Base-by-base conservation (phyloP, 2,113 vertebrate species). In the Myrmophylax atrothorax region DNA sequence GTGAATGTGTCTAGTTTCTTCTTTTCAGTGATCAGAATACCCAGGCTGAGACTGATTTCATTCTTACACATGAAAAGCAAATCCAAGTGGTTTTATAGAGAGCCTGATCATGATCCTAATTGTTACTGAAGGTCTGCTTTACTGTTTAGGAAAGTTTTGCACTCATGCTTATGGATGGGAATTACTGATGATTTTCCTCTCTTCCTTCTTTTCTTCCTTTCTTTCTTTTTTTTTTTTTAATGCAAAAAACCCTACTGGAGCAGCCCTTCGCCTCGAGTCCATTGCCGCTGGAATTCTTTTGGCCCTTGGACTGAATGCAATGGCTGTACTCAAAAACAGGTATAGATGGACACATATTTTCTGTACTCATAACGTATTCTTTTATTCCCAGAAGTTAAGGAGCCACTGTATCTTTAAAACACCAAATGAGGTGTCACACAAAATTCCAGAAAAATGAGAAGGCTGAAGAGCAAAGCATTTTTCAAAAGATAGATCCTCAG, bases 301-400 rank as follows among this genome's bases (percentile, higher is more conserved):
- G 98, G 98, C 22, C 96, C 97, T 14, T 99, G 99, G 99, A 99
- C 99, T 3, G 98, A 98, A 58, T 99, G 99, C 74, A 98, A 98
- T 29, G 98, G 98, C 60, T 99, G 99, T 90, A 98, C 98, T 42
- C 98, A 97, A 78, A 98, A 97, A 5, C 98, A 98, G 98, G 98
- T 98, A 97, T 31, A 94, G 73, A 49, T 3, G 25, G 67, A 80
- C 35, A 25, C 4, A 56, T 26, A 5, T 83, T 63, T 84, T 47
- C 56, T 73, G 28, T 89, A 50, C 26, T 63, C 25, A 37, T 89
- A n/a, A 58, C 37, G 35, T 76, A 14, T 50, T 2, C 56, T 77
- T 64, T 20, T 49, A 6, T 3, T 7, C 14, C 11, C 12, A 14
- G 9, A 87, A 55, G 42, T 63, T 75, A 55, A 64, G n/a, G 26